A percentile compares a stretch with the other conserved stretches of the same genome.
These are phyloP conservation scores for Lycaena phlaeas DNA, from an alignment of 2,888 invertebrate species.

Conservation along the genomic window DNA sequence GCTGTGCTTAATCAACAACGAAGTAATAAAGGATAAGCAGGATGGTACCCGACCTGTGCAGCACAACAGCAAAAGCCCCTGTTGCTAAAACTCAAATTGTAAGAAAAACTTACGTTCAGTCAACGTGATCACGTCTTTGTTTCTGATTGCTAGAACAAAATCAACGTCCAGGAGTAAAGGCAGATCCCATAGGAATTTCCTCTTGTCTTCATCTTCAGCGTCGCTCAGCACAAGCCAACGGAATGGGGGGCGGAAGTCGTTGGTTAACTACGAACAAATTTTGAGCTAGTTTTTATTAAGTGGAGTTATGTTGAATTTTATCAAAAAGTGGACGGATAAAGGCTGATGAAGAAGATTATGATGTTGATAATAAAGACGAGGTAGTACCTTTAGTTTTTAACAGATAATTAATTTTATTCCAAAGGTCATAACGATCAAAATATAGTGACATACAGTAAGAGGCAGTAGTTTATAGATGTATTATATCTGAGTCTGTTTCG, in stretches of 20 bases:
- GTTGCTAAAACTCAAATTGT: background rate
- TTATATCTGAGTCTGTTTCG: no score
- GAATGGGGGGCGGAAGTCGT: constrained; percentile 35
- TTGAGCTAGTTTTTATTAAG: background rate
- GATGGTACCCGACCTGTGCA: background rate
- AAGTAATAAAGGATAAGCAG: no score
- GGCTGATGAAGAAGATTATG: no score
- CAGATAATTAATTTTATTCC: background rate
- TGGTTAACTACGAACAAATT: constrained; percentile 11
- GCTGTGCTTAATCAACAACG: background rate
- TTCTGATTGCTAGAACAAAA: constrained; percentile 35
- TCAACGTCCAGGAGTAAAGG: constrained; percentile 39
- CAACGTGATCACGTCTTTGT: constrained; percentile 23
- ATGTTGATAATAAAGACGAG: no score
- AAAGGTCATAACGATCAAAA: no score
- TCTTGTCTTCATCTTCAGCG: constrained; percentile 1
- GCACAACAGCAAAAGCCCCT: no score
- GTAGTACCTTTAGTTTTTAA: background rate
- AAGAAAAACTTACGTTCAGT: constrained; percentile 35
- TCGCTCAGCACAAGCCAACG: constrained; percentile 41
- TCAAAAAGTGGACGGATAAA: no score
- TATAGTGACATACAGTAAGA: no score
- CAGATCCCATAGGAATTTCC: constrained; percentile 21
- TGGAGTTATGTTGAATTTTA: no score
- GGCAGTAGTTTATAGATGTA: no score